These are phyloP conservation scores for Okamejei kenojei DNA, from an alignment of 2,797 vertebrate species.

Conservation along the genomic window DNA sequence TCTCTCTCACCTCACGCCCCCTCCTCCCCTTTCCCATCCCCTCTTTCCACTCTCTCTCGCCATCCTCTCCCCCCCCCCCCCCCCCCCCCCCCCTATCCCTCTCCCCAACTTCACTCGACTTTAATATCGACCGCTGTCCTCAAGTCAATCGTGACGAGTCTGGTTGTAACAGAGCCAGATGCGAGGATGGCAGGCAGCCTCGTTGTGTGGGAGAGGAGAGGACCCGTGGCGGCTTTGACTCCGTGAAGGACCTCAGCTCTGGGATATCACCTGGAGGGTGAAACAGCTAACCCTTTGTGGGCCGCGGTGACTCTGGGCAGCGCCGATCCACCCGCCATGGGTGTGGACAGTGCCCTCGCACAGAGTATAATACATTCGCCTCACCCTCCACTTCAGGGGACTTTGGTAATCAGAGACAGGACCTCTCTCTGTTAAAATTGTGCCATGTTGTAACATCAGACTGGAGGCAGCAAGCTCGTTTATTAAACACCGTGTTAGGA, in stretches of 20 bases:
- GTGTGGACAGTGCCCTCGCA: no score
- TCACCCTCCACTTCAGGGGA: background rate
- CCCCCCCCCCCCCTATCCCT: background rate
- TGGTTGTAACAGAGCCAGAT: no score
- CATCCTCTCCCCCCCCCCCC: no score
- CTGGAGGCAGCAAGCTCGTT: background rate
- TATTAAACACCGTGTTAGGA: background rate
- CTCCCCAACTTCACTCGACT: background rate
- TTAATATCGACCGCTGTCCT: background rate
- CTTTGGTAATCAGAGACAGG: background rate
- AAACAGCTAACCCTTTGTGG: background rate
- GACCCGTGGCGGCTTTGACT: background rate
- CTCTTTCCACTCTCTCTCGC: no score
- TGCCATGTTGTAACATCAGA: background rate
- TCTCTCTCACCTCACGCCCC: no score
- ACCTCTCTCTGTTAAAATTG: background rate
- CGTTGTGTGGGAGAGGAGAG: background rate
- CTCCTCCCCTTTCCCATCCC: no score
- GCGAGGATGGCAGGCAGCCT: background rate
- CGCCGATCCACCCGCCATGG: background rate
- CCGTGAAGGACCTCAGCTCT: background rate
- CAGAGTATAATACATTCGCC: background rate
- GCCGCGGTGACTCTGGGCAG: background rate
- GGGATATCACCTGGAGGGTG: background rate
- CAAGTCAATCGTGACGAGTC: background rate